Base-by-base conservation (phyloP, 2,113 vertebrate species). In the Clupea harengus region DNA sequence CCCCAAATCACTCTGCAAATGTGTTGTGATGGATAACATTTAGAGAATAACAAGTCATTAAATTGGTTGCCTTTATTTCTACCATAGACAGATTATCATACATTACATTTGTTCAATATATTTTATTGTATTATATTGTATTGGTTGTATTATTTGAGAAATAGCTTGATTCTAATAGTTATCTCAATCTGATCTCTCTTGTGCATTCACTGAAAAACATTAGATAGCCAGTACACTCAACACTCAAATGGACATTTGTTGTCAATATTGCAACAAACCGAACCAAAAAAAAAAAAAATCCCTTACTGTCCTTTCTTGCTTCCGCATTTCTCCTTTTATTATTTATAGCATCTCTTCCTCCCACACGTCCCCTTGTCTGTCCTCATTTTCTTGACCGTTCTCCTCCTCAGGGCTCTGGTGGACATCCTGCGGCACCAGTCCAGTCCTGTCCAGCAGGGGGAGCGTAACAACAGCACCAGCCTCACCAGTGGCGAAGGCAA, bases 391-490 rank as follows among this genome's bases (percentile, higher is more conserved):
- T 78, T 78, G 72, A 78, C 72, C 28, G 28, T 39, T 39, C 28
- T 39, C 15, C 28, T 39, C 18, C 45, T 83, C 88, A 98, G 97
- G 89, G 96, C 96, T 6, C 93, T 97, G 92, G 97, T 98, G 89
- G 97, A 97, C 75, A 97, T 98, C 85, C 89, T 98, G 45, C 95
- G 97, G 64, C 96, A 97, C 88, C 97, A 98, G 91, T 96, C 96
- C 0, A 97, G 95, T 39, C 95, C 96, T 1, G 93, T 94, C 86
- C 93, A 95, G 83, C 96, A 93, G 47, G 94, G 95, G 0, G 96
- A 97, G 92, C 91, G 97, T 87, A 96, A 96, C 88, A 96, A 96
- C 91, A 92, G 93, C 86, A 91, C 94, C 0, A 90, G 93, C 87
- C 78, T 97, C 86, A 95, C 83, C 60, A 90, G 91, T 1, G 83